Evolutionary conservation across 2,888 invertebrate genomes (phyloP), one percentile per base, ranked within the genome.

Genomic region (Temnothorax unifasciatus): DNA sequence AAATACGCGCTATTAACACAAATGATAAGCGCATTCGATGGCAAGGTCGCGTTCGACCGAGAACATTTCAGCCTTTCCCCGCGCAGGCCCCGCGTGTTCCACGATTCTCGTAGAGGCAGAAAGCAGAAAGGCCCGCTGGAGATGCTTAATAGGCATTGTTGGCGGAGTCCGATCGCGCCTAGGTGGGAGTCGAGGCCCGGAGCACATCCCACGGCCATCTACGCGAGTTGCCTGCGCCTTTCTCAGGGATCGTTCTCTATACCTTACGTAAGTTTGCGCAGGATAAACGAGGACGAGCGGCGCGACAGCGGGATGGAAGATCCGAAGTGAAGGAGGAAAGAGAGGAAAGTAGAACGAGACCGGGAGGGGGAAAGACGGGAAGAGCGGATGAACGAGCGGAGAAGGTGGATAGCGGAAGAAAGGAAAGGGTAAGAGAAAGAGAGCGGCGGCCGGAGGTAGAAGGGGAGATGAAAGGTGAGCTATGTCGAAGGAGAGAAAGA

Each of bases 181-280:
- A 92, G 93, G 93, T 93, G 93, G 93, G 94, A 94, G 93, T 94
- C 92, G 90, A 89, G 92, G 92, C 94, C 94, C 89, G 88, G 86
- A 94, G 93, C 92, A 89, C 93, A 89, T 94, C 94, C 94, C 94
- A 94, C 94, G 94, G 94, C 93, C 92, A 93, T 93, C 92, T 92
- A 92, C 91, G 92, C 92, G 92, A 93, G 91, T 90, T 90, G 91
- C 86, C 89, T 89, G 91, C 91, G 29, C 29, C 92, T 93, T 93
- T 94, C 94, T 93, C 94, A 93, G 90, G 92, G 91, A 92, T 89
- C 89, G 89, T 89, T 89, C 88, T 83, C 52, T 71, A 82, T 71
- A 82, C 69, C 88, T 92, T 88, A 89, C 86, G 82, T 85, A 87
- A 88, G 87, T 69, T 68, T 41, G 77, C 59, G 75, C 75, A 59